phyloP scores from a whole-genome alignment of 35 echinoderm and acorn worm species.

The Lytechinus pictus region DNA sequence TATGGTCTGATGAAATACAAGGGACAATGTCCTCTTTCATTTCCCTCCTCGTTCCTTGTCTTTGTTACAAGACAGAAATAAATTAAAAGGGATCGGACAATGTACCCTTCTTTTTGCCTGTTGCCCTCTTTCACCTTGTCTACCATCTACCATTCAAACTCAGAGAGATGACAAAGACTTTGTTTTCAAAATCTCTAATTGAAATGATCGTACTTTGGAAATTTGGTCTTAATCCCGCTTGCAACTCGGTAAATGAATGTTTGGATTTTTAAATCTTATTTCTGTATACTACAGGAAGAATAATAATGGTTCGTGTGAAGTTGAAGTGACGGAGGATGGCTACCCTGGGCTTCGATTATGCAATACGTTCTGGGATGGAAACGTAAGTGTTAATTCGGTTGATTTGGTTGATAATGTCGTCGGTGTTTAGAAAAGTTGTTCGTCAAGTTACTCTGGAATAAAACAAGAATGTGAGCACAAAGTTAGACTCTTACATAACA shows the following conservation, averaged over 20 bases:
- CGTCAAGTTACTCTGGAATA: too few species aligned
- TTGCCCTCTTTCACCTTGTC: not conserved
- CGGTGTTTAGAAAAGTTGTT: too few species aligned
- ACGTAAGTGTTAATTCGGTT: not conserved
- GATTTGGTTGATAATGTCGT: too few species aligned
- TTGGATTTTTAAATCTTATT: not conserved
- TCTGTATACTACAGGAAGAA: not conserved
- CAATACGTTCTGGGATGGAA: slow-evolving; percentile 29
- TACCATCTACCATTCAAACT: not conserved
- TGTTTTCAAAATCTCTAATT: not conserved
- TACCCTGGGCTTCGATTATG: slow-evolving; percentile 33
- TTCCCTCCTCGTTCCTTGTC: too few species aligned
- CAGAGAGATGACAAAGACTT: not conserved
- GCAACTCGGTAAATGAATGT: not conserved
- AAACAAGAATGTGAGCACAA: too few species aligned
- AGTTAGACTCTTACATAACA: too few species aligned
- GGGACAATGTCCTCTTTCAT: too few species aligned
- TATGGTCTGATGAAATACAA: too few species aligned
- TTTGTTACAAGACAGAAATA: too few species aligned
- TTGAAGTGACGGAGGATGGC: not conserved
- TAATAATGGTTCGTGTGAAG: not conserved
- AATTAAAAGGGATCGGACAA: too few species aligned
- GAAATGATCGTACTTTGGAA: not conserved
- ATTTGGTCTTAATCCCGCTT: not conserved
- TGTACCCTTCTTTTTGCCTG: too few species aligned